phyloP scores from a whole-genome alignment of 2,113 vertebrate genomes.

The Microcebus ravelobensis region DNA sequence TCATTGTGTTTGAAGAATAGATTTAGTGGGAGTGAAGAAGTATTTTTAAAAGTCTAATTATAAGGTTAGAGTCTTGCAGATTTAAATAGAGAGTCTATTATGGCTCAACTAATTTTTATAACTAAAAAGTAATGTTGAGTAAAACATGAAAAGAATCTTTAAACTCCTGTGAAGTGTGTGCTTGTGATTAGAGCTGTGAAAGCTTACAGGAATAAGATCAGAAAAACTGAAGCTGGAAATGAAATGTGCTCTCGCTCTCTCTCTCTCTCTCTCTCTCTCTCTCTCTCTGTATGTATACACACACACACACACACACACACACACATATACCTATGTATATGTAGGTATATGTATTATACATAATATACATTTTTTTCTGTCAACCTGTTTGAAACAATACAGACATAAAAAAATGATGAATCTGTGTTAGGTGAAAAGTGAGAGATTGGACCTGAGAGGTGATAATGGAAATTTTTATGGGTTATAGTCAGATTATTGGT shows the following conservation, averaged over 20 bases:
- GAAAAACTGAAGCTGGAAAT: slow-evolving; percentile 52
- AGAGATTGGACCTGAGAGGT: not conserved
- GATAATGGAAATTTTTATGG: not conserved
- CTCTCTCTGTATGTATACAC: no score
- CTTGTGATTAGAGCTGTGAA: slow-evolving; percentile 51
- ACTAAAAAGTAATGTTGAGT: slow-evolving; percentile 64
- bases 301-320: not conserved
- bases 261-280: not conserved
- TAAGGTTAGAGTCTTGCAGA: slow-evolving; percentile 45
- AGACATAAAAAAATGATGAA: not conserved
- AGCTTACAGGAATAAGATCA: not conserved
- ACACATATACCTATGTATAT: not conserved
- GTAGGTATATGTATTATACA: not conserved
- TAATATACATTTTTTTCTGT: not conserved
- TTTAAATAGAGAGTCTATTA: slow-evolving; percentile 64
- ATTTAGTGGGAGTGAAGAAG: slow-evolving; percentile 49
- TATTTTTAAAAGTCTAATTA: slow-evolving; percentile 69
- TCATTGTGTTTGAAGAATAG: slow-evolving; percentile 17
- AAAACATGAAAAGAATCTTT: slow-evolving; percentile 68
- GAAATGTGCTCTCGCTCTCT: not conserved
- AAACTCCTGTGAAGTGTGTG: slow-evolving; percentile 42
- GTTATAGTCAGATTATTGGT: not conserved
- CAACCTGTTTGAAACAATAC: slow-evolving; percentile 19
- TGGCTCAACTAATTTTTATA: slow-evolving; percentile 71
- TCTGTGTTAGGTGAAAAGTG: not conserved